Evolutionary conservation across 2,888 invertebrate species (phyloP).

Genomic region (Melieria omissa): DNA sequence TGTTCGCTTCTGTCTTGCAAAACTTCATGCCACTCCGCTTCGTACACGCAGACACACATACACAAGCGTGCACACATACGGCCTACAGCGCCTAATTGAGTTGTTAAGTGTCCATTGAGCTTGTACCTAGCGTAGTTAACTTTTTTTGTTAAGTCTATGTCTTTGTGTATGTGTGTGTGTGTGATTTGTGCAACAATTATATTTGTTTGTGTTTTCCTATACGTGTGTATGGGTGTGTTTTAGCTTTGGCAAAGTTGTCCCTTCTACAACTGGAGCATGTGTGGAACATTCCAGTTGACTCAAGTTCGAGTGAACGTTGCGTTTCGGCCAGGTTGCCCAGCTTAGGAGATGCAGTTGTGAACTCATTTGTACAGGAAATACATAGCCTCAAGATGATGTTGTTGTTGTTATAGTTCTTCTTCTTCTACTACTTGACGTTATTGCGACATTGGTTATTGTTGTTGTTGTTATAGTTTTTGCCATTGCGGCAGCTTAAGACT

Average conservation of each 20-base stretch:
- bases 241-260: not conserved
- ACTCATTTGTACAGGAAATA: conserved; percentile 52
- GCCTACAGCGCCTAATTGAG: conserved; percentile 49
- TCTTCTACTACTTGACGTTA: not conserved
- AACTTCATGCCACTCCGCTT: not conserved
- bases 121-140: conserved; percentile 34
- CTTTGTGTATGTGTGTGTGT: not conserved
- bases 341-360: conserved; percentile 40
- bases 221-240: not conserved
- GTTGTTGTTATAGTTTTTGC: not conserved
- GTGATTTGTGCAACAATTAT: not conserved
- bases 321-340: conserved; percentile 29
- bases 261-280: no score
- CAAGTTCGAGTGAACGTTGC: no score
- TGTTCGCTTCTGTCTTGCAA: not conserved
- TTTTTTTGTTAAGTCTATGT: not conserved
- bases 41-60: not conserved
- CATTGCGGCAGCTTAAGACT: not conserved
- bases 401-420: not conserved
- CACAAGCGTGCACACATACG: not conserved
- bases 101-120: conserved; percentile 50
- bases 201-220: not conserved
- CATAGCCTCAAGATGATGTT: conserved; percentile 40
- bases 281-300: no score
- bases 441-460: not conserved